These are phyloP conservation scores for Moxostoma hubbsi DNA, from an alignment of 2,797 vertebrate genomes.

Conservation along the genomic window DNA sequence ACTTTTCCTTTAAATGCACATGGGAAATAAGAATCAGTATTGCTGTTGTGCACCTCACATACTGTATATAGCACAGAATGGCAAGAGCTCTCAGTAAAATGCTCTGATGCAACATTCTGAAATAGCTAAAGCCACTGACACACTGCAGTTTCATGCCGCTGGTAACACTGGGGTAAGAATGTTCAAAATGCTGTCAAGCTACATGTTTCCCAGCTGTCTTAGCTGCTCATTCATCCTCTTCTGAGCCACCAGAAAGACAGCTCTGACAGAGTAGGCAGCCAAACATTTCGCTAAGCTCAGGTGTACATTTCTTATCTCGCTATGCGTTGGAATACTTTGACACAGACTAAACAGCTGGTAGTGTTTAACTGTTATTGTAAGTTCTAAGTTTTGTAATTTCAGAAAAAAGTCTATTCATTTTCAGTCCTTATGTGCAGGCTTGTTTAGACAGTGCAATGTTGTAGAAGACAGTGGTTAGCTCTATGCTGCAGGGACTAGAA, in stretches of 20 bases:
- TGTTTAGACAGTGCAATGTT: background rate
- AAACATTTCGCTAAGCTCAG: background rate
- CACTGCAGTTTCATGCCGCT: conserved; percentile 23
- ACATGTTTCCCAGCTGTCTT: conserved; percentile 25
- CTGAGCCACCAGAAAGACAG: background rate
- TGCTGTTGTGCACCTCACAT: conserved; percentile 17
- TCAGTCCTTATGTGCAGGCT: conserved; percentile 10
- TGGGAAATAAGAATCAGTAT: conserved; percentile 17
- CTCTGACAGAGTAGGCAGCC: background rate
- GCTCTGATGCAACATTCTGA: conserved; percentile 54
- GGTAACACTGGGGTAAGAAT: conserved; percentile 1
- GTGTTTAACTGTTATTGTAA: background rate
- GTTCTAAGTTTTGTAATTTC: background rate
- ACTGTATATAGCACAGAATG: background rate
- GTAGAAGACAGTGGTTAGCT: conserved; percentile 27
- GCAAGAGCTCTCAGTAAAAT: conserved; percentile 14
- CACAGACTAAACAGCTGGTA: background rate
- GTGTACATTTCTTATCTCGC: background rate
- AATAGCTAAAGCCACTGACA: conserved; percentile 38
- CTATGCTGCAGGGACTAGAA: conserved; percentile 8
- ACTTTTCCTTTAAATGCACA: background rate
- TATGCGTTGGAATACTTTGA: background rate
- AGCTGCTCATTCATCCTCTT: conserved; percentile 37
- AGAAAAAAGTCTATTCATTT: conserved; percentile 16
- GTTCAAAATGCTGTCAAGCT: conserved; percentile 22